Evolutionary conservation across 2,888 invertebrate species (phyloP).

Genomic region (Cerceris ruficornis): DNA sequence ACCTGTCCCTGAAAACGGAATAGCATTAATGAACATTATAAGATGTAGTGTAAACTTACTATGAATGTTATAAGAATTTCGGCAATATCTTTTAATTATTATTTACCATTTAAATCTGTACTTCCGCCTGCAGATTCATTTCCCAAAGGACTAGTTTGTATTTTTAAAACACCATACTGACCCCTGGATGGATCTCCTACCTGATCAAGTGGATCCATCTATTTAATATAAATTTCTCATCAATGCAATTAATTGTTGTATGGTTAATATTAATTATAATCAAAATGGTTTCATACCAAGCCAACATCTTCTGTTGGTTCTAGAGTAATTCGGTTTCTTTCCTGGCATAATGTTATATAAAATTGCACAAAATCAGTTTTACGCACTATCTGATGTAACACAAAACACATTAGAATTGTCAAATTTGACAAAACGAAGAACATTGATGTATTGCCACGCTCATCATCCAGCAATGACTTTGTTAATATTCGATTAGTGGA

Average conservation of each 20-base stretch:
- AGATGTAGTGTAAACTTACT: neutral
- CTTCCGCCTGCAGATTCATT: slow-evolving; percentile 71
- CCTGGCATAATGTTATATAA: slow-evolving; percentile 89
- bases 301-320: slow-evolving; percentile 94
- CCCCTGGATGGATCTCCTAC: slow-evolving; percentile 82
- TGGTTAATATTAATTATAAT: neutral
- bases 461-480: slow-evolving; percentile 89
- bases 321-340: slow-evolving; percentile 90
- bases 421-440: slow-evolving; percentile 92
- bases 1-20: slow-evolving; percentile 79
- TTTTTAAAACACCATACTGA: slow-evolving; percentile 89
- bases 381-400: slow-evolving; percentile 90
- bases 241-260: neutral
- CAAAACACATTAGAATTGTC: slow-evolving; percentile 89
- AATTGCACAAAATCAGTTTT: slow-evolving; percentile 92
- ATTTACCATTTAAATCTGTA: slow-evolving; percentile 71
- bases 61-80: neutral
- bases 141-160: slow-evolving; percentile 87
- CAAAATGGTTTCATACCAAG: slow-evolving; percentile 83
- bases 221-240: slow-evolving; percentile 21
- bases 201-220: slow-evolving; percentile 86
- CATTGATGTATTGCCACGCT: slow-evolving; percentile 91
- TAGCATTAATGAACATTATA: neutral
- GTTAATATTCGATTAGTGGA: slow-evolving; percentile 93
- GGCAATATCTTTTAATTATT: neutral